Percentiles rank a stretch among this genome's conserved stretches.
Conservation (phyloP, 2,113 vertebrate species). For the Corapipo altera region DNA sequence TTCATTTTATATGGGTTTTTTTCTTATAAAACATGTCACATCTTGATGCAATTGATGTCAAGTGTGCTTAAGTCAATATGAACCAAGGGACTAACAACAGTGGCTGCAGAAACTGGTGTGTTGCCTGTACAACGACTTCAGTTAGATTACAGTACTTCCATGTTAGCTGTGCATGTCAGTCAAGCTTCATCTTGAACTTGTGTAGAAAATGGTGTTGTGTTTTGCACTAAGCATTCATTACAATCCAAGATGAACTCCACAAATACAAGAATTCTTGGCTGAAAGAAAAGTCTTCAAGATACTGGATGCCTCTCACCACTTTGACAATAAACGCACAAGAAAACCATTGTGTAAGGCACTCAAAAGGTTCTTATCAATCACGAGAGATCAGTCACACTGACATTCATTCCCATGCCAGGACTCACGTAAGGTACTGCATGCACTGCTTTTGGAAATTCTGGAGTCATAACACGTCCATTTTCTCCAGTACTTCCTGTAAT, state of each 20-base stretch:
- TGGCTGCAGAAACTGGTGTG: conserved; percentile 86
- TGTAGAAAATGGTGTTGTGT: conserved; percentile 81
- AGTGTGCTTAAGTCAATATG: conserved; percentile 98
- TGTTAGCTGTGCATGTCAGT: conserved; percentile 84
- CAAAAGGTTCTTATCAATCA: conserved; percentile 95
- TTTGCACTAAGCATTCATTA: conserved; percentile 77
- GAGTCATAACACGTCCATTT: conserved; percentile 97
- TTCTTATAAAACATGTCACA: conserved; percentile 92
- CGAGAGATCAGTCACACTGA: conserved; percentile 98
- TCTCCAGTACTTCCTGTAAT: conserved; percentile 98
- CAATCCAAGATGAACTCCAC: conserved; percentile 81
- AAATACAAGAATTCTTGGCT: conserved; percentile 82
- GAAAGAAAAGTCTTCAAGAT: conserved; percentile 86
- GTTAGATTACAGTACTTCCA: conserved; percentile 80
- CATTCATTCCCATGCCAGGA: conserved; percentile 98
- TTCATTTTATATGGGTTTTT: conserved; percentile 79
- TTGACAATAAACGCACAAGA: conserved; percentile 86
- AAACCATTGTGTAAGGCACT: conserved; percentile 99
- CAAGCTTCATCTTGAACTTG: conserved; percentile 75
- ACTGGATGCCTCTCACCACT: conserved; percentile 86
- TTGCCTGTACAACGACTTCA: conserved; percentile 80
- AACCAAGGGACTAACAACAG: conserved; percentile 88
- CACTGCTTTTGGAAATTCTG: conserved; percentile 99
- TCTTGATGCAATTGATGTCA: conserved; percentile 94
- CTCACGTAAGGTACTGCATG: conserved; percentile 95